A percentile compares a stretch with the other conserved stretches of the same genome.
Conservation (phyloP, 2,888 invertebrate genomes). For the Rhagium mordax region DNA sequence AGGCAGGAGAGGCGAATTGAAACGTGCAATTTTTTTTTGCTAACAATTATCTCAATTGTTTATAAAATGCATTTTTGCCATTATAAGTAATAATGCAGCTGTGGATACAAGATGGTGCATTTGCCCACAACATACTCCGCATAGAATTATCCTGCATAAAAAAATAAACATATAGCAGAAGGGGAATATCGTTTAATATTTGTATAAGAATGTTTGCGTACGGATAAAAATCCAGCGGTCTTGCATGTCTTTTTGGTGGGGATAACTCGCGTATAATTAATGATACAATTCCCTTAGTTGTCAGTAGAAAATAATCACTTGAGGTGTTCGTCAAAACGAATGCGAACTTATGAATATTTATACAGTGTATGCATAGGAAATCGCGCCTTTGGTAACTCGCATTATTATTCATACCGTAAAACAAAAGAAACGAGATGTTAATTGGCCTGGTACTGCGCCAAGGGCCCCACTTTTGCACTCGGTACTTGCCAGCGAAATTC, state of each 20-base stretch:
- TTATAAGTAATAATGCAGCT: too few relatives aligned
- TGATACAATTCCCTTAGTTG: slow-evolving; percentile 61
- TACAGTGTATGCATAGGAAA: slow-evolving; percentile 64
- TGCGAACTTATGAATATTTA: slow-evolving; percentile 67
- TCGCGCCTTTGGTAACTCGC: slow-evolving; percentile 66
- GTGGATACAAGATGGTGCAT: too few relatives aligned
- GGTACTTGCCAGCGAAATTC: slow-evolving; percentile 38
- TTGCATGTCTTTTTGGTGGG: slow-evolving; percentile 13
- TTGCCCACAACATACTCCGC: too few relatives aligned
- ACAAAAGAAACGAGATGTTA: slow-evolving; percentile 56
- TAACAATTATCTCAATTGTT: too few relatives aligned
- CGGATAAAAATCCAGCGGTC: neutral
- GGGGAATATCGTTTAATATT: neutral
- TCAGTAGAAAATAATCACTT: slow-evolving; percentile 65
- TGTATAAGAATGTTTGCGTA: neutral
- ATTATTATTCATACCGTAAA: slow-evolving; percentile 63
- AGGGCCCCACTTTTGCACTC: slow-evolving; percentile 41
- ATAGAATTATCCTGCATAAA: too few relatives aligned
- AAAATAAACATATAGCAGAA: too few relatives aligned
- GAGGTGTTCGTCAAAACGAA: slow-evolving; percentile 66
- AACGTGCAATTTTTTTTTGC: too few relatives aligned
- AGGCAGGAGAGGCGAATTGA: too few relatives aligned
- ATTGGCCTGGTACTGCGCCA: slow-evolving; percentile 56
- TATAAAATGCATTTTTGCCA: too few relatives aligned
- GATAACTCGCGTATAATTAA: slow-evolving; percentile 55